Percentiles rank a stretch among this genome's conserved stretches.
phyloP scores from a whole-genome alignment of 2,797 vertebrate species.

The Champsocephalus gunnari region DNA sequence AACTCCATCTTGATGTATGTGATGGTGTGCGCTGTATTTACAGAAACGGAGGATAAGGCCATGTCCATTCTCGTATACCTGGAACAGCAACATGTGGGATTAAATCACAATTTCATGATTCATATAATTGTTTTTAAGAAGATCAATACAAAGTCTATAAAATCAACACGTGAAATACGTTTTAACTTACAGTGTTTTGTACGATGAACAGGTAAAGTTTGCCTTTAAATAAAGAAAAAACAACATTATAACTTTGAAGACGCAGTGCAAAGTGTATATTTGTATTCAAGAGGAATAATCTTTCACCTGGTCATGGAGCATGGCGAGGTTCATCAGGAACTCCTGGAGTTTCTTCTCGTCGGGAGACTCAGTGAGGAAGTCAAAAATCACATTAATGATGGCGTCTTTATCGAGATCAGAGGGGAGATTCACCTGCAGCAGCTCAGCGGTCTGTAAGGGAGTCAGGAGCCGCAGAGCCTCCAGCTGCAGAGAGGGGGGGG shows the following conservation, averaged over 20 bases:
- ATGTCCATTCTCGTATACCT: slow-evolving; percentile 77
- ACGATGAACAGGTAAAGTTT: slow-evolving; percentile 73
- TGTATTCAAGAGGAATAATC: not conserved
- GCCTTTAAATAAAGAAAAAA: slow-evolving; percentile 55
- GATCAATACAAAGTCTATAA: not conserved
- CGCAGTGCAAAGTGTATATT: not conserved
- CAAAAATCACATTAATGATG: slow-evolving; percentile 70
- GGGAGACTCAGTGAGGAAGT: slow-evolving; percentile 51
- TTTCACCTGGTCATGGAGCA: slow-evolving; percentile 48
- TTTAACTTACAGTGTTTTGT: slow-evolving; percentile 77
- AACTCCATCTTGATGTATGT: slow-evolving; percentile 48
- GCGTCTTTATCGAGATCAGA: slow-evolving; percentile 40
- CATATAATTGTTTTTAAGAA: not conserved
- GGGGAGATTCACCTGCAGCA: slow-evolving; percentile 60
- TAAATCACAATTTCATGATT: not conserved
- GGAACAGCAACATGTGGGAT: slow-evolving; percentile 13
- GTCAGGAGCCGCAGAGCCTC: slow-evolving; percentile 66
- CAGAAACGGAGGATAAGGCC: slow-evolving; percentile 36
- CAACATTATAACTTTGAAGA: slow-evolving; percentile 18
- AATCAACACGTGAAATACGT: not conserved
- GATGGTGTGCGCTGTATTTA: slow-evolving; percentile 44
- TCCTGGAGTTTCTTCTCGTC: slow-evolving; percentile 21
- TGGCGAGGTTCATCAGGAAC: slow-evolving; percentile 60
- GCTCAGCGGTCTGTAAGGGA: slow-evolving; percentile 66
- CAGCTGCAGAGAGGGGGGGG: slow-evolving; percentile 56